phyloP scores from a whole-genome alignment of 2,888 invertebrate species.

The Prosopocoilus inquinatus region DNA sequence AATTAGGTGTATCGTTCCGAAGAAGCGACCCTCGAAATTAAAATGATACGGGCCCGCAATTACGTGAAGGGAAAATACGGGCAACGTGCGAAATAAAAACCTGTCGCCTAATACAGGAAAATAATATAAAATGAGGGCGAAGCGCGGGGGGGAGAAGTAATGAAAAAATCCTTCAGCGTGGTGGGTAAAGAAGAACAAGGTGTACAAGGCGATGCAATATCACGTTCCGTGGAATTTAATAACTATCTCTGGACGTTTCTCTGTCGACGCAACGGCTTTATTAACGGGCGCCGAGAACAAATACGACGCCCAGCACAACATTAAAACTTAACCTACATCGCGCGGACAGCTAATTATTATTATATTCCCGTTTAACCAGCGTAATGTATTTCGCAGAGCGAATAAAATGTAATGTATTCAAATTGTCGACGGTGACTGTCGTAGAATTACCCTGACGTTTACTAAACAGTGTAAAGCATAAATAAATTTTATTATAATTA shows the following conservation, averaged over 20 bases:
- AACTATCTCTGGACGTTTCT: conserved; percentile 29
- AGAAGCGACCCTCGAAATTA: neutral
- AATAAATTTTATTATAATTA: no score
- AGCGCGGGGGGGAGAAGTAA: conserved; percentile 15
- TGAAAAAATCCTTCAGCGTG: conserved; percentile 21
- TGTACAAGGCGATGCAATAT: conserved; percentile 21
- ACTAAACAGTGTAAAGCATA: no score
- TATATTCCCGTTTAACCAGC: no score
- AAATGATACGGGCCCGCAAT: neutral
- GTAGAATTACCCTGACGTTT: no score
- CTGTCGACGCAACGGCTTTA: conserved; percentile 30
- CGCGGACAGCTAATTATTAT: no score
- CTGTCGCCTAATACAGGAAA: conserved; percentile 12
- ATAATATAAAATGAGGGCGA: conserved; percentile 15
- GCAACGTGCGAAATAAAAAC: conserved; percentile 1
- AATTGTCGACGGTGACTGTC: no score
- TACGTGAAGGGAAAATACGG: neutral
- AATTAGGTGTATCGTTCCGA: neutral
- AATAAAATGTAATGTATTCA: no score
- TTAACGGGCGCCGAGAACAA: conserved; percentile 27
- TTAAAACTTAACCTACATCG: no score
- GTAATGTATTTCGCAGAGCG: no score
- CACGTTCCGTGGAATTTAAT: conserved; percentile 32
- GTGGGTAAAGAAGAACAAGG: conserved; percentile 23
- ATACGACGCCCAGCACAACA: conserved; percentile 22